Evolutionary conservation across 2,113 vertebrate genomes (phyloP).

Genomic region (Barnardius zonarius): DNA sequence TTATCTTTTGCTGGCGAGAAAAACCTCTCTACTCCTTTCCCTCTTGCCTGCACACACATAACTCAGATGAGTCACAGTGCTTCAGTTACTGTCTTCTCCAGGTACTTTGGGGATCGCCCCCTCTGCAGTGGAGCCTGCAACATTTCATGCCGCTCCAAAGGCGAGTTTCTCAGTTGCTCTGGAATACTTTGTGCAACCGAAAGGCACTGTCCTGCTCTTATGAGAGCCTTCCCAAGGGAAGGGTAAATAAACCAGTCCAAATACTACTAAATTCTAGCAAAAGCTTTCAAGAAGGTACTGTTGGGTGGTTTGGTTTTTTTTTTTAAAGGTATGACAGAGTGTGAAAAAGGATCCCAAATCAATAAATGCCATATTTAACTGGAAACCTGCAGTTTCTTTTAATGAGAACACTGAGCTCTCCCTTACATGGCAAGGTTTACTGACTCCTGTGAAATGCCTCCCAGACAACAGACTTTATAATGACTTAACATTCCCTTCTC

Average conservation of each 20-base stretch:
- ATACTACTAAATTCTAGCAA: neutral
- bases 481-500: neutral
- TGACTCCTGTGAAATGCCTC: neutral
- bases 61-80: neutral
- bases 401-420: neutral
- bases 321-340: accelerated
- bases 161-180: neutral
- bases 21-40: neutral
- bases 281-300: neutral
- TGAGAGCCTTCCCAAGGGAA: neutral
- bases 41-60: neutral
- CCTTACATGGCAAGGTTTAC: neutral
- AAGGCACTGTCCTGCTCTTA: neutral
- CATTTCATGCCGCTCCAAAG: neutral
- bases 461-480: no score
- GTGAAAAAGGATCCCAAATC: neutral
- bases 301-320: neutral
- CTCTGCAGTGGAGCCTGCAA: neutral
- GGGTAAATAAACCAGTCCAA: neutral
- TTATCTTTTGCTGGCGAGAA: neutral
- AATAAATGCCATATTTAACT: neutral
- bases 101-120: neutral
- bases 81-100: neutral
- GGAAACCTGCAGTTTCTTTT: neutral
- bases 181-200: neutral